phyloP scores from a whole-genome alignment of 1,140 invertebrate genomes.

The Drosophila albomicans region DNA sequence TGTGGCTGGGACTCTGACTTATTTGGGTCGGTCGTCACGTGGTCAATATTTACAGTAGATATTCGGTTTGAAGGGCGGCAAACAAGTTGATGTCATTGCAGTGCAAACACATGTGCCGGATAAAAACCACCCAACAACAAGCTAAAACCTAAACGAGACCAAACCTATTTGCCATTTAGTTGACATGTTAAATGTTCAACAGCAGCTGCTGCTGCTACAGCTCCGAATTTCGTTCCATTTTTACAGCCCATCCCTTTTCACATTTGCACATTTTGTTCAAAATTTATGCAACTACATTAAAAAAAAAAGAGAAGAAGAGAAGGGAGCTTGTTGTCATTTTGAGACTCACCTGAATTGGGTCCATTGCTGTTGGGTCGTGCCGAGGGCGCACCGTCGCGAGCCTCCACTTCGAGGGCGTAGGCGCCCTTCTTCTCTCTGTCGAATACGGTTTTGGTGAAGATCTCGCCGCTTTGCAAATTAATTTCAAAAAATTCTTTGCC shows the following conservation, averaged over 20 bases:
- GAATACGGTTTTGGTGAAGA: conserved; percentile 97
- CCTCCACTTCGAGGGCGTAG: conserved; percentile 97
- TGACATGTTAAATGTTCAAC: conserved; percentile 29
- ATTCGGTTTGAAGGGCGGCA: conserved; percentile 43
- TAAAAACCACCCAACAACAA: neutral
- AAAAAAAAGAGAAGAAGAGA: no score
- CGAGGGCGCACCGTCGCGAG: conserved; percentile 95
- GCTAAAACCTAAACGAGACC: neutral
- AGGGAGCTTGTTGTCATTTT: conserved; percentile 9
- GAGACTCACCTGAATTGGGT: conserved; percentile 94
- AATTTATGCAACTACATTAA: conserved; percentile 9
- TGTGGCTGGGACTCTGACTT: conserved; percentile 35
- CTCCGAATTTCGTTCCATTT: neutral
- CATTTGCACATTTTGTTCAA: neutral
- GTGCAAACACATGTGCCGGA: conserved; percentile 12
- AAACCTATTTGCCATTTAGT: conserved; percentile 40
- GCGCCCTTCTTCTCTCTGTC: conserved; percentile 97
- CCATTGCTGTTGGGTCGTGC: conserved; percentile 95
- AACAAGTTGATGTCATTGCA: conserved; percentile 22
- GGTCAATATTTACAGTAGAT: conserved; percentile 60
- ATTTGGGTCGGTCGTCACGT: conserved; percentile 44
- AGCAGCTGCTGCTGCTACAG: neutral
- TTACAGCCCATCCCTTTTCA: neutral
- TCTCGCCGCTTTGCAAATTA: conserved; percentile 96
- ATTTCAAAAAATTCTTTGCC: conserved; percentile 98